Base-by-base conservation (phyloP, 2,888 invertebrate genomes). In the Pilophorus perplexus region DNA sequence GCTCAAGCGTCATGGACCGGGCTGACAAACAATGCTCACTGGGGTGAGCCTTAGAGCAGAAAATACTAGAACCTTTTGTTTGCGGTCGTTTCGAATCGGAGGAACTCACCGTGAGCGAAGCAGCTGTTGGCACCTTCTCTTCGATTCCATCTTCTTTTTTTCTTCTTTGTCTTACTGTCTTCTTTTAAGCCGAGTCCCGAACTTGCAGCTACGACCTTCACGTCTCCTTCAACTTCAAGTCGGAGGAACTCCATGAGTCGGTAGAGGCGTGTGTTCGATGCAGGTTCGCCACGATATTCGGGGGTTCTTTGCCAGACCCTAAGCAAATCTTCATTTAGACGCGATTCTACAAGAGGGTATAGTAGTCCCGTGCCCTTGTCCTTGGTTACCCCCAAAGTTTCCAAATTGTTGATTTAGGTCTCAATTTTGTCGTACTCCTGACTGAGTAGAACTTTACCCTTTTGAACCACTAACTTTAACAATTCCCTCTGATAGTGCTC, bases 281-380 rank as follows among this genome's bases (percentile, higher is more conserved):
- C 27, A n/a, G 28, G 5, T 27, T 52, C 28, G 23, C 27, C n/a
- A n/a, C 52, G 23, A 27, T 52, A 52, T 52, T 52, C 28, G 16
- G 25, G 23, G 10, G 52, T 52, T 52, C 52, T 23, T 25, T 52
- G 52, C 52, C 52, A 52, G 16, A 52, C 52, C 16, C 52, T 52
- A 12, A 52, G 52, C 16, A 52, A 25, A 27, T 52, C 52, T 25
- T 52, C 52, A 27, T 23, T 25, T 5, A 52, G 23, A 27, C 52
- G 28, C 5, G 52, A 52, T 52, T 52, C 52, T 16, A 52, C 52
- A n/a, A 52, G 52, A 27, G 52, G 52, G 28, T n/a, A 25, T 3
- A 4, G 27, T 23, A 52, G 27, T 23, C 52, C 52, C 16, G 52
- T 28, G 27, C 52, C 27, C 14, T 52, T 52, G 28, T 52, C 52